Evolutionary conservation across 1,140 invertebrate species (phyloP).

Genomic region (Arctopsyche grandis): DNA sequence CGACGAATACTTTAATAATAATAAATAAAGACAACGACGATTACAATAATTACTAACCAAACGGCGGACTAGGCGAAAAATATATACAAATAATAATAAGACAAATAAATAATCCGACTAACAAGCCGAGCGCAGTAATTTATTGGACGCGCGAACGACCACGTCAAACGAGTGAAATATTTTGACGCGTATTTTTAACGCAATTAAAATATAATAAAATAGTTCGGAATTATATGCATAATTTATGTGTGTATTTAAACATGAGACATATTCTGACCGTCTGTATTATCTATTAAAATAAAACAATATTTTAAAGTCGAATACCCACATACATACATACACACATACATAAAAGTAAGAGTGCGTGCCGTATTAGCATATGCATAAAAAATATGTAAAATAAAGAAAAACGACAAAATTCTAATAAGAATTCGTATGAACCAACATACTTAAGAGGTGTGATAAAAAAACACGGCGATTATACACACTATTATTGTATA

Average conservation of each 20-base stretch:
- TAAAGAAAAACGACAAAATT: no score
- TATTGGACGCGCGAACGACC: not conserved
- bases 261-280: not conserved
- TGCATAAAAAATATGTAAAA: no score
- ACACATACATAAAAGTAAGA: no score
- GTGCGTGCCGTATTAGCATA: no score
- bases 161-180: not conserved
- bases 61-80: not conserved
- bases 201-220: not conserved
- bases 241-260: not conserved
- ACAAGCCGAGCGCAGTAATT: not conserved
- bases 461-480: no score
- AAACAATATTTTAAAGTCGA: no score
- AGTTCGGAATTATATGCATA: no score
- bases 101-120: not conserved
- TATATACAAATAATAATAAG: not conserved
- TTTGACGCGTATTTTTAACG: not conserved
- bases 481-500: no score
- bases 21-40: slow-evolving; percentile 6
- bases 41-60: not conserved
- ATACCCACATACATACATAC: no score
- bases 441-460: no score
- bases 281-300: no score
- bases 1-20: not conserved
- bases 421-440: no score